Evolutionary conservation across 2,113 vertebrate genomes (phyloP), one percentile per base, ranked within the genome.

Genomic region (Microtus oregoni): DNA sequence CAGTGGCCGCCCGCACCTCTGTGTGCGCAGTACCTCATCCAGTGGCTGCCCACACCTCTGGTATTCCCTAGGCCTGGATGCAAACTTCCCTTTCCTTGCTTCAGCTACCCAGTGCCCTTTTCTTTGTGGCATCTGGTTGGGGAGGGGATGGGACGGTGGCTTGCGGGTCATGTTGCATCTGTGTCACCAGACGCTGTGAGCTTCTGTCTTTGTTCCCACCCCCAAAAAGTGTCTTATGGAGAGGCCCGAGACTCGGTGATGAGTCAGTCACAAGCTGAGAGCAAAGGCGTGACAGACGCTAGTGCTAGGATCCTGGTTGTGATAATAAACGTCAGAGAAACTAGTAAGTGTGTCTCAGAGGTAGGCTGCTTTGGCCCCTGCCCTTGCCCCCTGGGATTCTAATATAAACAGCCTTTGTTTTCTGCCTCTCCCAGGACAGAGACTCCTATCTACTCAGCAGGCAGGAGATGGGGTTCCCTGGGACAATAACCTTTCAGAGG

Each of bases 1-100:
- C 41, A 41, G 41, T 41, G 3, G 41, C 41, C 3, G 41, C 41
- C 41, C 41, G 3, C 41, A 41, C 41, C 41, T 41, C 0, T 4
- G n/a, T 72, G 63, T 7, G 28, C 4, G 9, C 26, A 3, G 13
- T 7, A 26, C 0, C n/a, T 35, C 0, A 22, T 1, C 52, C 44
- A 7, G 10, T 3, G 19, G 26, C 75, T 86, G 92, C 24, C 38
- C 47, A 17, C 32, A 8, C 35, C 24, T 28, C 41, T 2, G 44
- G 32, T 28, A n/a, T 32, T 35, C 35, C 65, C 0, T 32, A 32
- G 14, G 78, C 78, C 32, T 7, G 14, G 70, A 1, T 86, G 38
- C 13, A 28, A 8, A 1, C 9, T 67, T 11, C 28, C 19, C 20
- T 89, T 35, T 83, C 85, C 41, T 83, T 30, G 35, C 73, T 9